Percentiles rank a stretch among this genome's conserved stretches.
These are phyloP conservation scores for Zosterops pallidus DNA, from an alignment of 2,113 vertebrate genomes.

Conservation along the genomic window DNA sequence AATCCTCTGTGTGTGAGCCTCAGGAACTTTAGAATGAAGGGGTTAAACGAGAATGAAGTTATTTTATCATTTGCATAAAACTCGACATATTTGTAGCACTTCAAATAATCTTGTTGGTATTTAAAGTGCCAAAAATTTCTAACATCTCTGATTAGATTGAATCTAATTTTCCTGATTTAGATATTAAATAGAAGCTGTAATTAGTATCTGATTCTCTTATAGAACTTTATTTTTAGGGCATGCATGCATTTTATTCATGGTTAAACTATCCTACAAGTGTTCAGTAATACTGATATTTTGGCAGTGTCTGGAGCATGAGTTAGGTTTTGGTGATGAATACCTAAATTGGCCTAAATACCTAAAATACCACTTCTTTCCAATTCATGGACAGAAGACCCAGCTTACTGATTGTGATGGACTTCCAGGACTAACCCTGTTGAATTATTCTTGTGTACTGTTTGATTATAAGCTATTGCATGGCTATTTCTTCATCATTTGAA, in stretches of 20 bases:
- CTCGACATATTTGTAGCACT: conserved; percentile 34
- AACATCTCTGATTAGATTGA: conserved; percentile 62
- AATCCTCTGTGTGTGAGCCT: background rate
- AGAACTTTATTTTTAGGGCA: conserved; percentile 58
- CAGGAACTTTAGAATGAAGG: background rate
- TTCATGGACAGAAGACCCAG: background rate
- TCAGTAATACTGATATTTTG: background rate
- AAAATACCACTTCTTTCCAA: background rate
- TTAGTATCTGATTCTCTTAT: conserved; percentile 57
- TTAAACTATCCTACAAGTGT: conserved; percentile 20
- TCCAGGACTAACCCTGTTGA: background rate
- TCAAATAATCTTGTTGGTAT: conserved; percentile 39
- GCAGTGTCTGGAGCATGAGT: background rate
- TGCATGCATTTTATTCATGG: background rate
- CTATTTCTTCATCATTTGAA: background rate
- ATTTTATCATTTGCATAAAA: conserved; percentile 32
- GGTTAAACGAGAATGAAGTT: conserved; percentile 1
- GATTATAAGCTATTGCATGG: background rate
- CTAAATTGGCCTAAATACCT: background rate
- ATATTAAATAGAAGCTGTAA: conserved; percentile 41
- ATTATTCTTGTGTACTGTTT: background rate
- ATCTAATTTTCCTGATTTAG: conserved; percentile 68
- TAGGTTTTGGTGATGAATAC: background rate
- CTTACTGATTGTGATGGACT: background rate
- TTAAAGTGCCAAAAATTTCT: conserved; percentile 45